Conservation (phyloP, 2,888 invertebrate genomes). For the Pinctada fucata region DNA sequence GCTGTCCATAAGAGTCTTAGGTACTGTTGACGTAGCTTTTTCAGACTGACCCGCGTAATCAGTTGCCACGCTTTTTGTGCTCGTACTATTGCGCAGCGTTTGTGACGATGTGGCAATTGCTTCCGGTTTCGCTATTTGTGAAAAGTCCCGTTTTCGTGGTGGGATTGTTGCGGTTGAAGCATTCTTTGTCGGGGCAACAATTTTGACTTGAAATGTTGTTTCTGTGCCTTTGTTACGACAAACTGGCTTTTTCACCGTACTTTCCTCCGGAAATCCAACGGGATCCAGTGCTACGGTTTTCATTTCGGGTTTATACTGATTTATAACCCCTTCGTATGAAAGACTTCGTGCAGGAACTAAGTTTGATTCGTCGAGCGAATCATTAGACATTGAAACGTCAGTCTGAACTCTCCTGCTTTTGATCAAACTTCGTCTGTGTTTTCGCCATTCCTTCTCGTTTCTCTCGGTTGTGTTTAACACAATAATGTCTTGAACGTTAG, state of each 20-base stretch:
- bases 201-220: conserved; percentile 53
- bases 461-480: conserved; percentile 47
- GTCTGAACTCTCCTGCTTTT: conserved; percentile 55
- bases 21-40: conserved; percentile 58
- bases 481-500: conserved; percentile 55
- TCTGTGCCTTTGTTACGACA: conserved; percentile 47
- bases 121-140: conserved; percentile 51
- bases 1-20: conserved; percentile 52
- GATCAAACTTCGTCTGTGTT: conserved; percentile 48
- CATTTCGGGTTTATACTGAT: conserved; percentile 34
- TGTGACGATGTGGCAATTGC: conserved; percentile 53
- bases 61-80: conserved; percentile 51
- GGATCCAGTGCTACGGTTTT: conserved; percentile 48
- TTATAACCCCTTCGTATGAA: conserved; percentile 31
- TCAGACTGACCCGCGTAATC: conserved; percentile 59
- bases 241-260: conserved; percentile 24
- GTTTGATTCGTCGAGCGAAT: conserved; percentile 43
- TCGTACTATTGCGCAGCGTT: conserved; percentile 44
- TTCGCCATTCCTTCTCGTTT: conserved; percentile 41
- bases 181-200: conserved; percentile 50
- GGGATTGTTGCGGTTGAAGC: conserved; percentile 50
- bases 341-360: conserved; percentile 31
- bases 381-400: conserved; percentile 46
- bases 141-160: conserved; percentile 40
- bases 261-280: conserved; percentile 35